These are phyloP conservation scores for Drosophila merina DNA, from an alignment of 2,888 invertebrate genomes.

Conservation along the genomic window DNA sequence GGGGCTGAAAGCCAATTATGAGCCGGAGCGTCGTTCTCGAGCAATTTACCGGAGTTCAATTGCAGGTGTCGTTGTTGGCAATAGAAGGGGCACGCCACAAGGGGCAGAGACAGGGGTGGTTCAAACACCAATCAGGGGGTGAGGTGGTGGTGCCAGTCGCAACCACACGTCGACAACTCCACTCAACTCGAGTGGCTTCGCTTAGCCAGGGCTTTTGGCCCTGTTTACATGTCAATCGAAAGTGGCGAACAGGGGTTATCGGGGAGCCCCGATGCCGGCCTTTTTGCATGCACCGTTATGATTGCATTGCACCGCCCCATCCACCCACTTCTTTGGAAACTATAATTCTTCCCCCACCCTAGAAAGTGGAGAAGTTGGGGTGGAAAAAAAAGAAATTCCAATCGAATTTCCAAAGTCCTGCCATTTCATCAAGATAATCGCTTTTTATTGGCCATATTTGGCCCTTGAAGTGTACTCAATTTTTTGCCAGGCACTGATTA, in stretches of 20 bases:
- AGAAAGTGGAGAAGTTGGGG: conserved; percentile 1
- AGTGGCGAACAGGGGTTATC: background rate
- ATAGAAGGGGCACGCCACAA: too few species aligned
- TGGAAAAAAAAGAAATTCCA: conserved; percentile 2
- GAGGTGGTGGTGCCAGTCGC: background rate
- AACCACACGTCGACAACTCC: conserved; percentile 33
- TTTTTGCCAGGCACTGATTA: background rate
- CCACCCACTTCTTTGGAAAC: conserved; percentile 1
- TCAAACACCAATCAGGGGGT: background rate
- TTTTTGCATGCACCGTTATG: conserved; percentile 59
- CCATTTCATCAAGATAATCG: conserved; percentile 10
- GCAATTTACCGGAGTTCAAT: conserved; percentile 35
- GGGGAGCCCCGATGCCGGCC: background rate
- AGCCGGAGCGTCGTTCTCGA: conserved; percentile 12
- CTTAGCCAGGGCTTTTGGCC: conserved; percentile 26
- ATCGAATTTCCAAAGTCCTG: conserved; percentile 16
- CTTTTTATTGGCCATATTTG: conserved; percentile 14
- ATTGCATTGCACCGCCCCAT: conserved; percentile 37
- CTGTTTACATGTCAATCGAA: conserved; percentile 45
- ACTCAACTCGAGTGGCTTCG: conserved; percentile 33
- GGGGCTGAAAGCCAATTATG: conserved; percentile 31
- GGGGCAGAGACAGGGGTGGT: background rate
- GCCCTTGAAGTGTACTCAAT: background rate
- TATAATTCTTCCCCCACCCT: conserved; percentile 2
- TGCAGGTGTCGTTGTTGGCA: conserved; percentile 17